A percentile compares a stretch with the other conserved stretches of the same genome.
phyloP scores from a whole-genome alignment of 2,888 invertebrate genomes.

The Parascotia fuliginaria region DNA sequence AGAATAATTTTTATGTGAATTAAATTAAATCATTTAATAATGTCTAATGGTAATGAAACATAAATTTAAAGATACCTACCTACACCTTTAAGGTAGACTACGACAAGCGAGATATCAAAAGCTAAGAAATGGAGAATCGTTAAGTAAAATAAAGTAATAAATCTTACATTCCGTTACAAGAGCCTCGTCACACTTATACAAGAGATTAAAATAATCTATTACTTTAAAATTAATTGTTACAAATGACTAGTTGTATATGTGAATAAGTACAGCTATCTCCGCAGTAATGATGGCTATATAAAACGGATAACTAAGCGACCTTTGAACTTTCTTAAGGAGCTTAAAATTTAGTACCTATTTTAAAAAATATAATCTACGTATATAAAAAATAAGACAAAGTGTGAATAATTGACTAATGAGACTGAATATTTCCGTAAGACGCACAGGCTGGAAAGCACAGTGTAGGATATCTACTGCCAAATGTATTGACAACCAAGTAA shows the following conservation, averaged over 20 bases:
- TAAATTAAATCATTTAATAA: background rate
- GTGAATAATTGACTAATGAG: too few relatives aligned
- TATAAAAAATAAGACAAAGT: too few relatives aligned
- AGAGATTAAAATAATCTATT: conserved; percentile 61
- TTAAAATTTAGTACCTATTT: conserved; percentile 5
- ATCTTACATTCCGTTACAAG: conserved; percentile 70
- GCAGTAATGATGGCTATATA: conserved; percentile 27
- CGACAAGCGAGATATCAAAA: conserved; percentile 51
- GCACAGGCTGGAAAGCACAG: too few relatives aligned
- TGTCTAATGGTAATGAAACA: background rate
- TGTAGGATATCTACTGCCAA: too few relatives aligned
- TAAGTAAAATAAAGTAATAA: conserved; percentile 74
- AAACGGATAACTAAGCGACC: conserved; percentile 14
- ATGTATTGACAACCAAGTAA: too few relatives aligned
- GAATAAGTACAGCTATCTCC: conserved; percentile 33
- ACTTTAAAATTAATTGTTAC: conserved; percentile 52
- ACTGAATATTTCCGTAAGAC: too few relatives aligned
- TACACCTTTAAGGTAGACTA: conserved; percentile 4
- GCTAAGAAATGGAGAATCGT: conserved; percentile 67
- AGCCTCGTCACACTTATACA: conserved; percentile 49
- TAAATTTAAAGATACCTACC: background rate
- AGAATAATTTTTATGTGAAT: background rate
- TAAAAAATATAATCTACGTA: background rate
- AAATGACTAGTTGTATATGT: conserved; percentile 32
- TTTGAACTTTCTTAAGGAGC: conserved; percentile 20